Base-by-base conservation (phyloP, 1,140 invertebrate genomes). In the Thalassaphorura encarpata region DNA sequence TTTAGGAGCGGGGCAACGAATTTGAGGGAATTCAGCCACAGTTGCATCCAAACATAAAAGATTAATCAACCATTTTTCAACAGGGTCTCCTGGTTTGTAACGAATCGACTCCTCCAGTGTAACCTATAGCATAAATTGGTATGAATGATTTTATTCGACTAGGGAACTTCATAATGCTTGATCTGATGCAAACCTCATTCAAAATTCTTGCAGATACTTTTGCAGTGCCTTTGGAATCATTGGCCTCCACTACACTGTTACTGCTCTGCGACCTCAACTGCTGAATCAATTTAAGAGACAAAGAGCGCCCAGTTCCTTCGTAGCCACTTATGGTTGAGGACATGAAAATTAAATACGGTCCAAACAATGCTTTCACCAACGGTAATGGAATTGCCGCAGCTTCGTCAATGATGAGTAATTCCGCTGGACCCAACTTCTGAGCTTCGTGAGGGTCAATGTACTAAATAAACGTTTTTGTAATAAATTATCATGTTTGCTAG, bases 341-440 rank as follows among this genome's bases (percentile, higher is more conserved):
- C 67, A 99, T 80, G 69, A 99, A 93, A 3, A 94, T 87, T 31
- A 99, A 75, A 69, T 97, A 97, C 1, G 93, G 89, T 0, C 91
- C 91, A 49, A 92, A 76, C 69, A 97, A 84, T 39, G 83, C 80
- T 67, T 91, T 91, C 0, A 99, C 94, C 64, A 91, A 80, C 0
- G 91, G 87, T 45, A 99, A 73, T 0, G 97, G 97, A 64, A 99
- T 99, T 19, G 96, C 97, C 2, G 96, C 97, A 11, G 97, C 97
- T 77, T 99, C 97, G 71, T 99, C 97, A 63, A 99, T 97, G 21
- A 98, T 82, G 27, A 99, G 75, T 15, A 99, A 72, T 73, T 99
- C 95, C 16, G 93, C 92, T 69, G 95, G 91, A 18, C 85, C 84
- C 26, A 98, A 75, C 61, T 90, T 83, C 42, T 81, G 79, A n/a